Evolutionary conservation across 2,113 vertebrate genomes (phyloP).

Genomic region (Seriola dumerili): DNA sequence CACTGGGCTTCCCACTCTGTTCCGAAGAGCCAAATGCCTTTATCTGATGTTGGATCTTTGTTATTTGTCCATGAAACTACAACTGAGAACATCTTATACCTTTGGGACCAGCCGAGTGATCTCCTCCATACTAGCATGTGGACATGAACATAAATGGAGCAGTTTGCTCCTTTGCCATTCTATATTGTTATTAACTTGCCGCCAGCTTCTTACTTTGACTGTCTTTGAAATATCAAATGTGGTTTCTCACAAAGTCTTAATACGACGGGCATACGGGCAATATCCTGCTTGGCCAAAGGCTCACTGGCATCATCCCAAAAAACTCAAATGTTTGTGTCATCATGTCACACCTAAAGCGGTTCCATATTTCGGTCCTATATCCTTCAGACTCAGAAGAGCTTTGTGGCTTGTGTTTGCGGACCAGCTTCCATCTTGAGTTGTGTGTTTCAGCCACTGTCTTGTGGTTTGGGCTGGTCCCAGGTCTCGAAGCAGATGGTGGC

Average conservation of each 20-base stretch:
- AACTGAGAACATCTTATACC: constrained; percentile 84
- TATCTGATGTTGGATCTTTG: constrained; percentile 84
- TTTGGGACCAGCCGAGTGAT: constrained; percentile 78
- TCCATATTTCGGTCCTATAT: constrained; percentile 59
- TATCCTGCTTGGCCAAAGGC: constrained; percentile 58
- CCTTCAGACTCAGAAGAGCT: constrained; percentile 42
- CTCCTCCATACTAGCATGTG: constrained; percentile 74
- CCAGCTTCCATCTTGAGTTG: constrained; percentile 67
- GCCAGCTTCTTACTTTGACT: constrained; percentile 57
- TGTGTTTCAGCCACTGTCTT: constrained; percentile 69
- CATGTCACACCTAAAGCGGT: constrained; percentile 66
- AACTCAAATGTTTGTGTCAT: constrained; percentile 63
- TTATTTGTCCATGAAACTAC: constrained; percentile 86
- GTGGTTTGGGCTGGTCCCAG: constrained; percentile 63
- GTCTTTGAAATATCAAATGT: constrained; percentile 74
- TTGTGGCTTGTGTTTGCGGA: constrained; percentile 62
- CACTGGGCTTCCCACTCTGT: constrained; percentile 82
- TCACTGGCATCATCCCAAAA: constrained; percentile 50
- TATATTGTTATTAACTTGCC: constrained; percentile 72
- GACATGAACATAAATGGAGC: constrained; percentile 74
- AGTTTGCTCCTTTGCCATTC: constrained; percentile 66
- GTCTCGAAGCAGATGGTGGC: constrained; percentile 80
- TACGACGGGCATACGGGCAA: constrained; percentile 52
- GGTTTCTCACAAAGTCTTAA: constrained; percentile 56
- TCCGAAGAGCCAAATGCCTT: constrained; percentile 81